Evolutionary conservation across 2,888 invertebrate genomes (phyloP).

Genomic region (Xestia ashworthii): DNA sequence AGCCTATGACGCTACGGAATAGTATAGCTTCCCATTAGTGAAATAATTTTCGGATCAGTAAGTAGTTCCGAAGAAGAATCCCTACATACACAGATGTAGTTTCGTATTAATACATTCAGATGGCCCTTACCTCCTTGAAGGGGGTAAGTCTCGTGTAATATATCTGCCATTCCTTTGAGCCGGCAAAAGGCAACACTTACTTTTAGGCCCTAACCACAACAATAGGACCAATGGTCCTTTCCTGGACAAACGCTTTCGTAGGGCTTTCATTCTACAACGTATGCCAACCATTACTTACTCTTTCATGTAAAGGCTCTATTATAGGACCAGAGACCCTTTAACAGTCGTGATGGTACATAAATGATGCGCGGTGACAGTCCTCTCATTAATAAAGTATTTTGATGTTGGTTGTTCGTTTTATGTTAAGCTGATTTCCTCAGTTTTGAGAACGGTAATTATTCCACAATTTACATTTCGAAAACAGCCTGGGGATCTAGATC

Average conservation of each 20-base stretch:
- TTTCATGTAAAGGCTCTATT: constrained; percentile 15
- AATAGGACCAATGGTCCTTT: not conserved
- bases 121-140: too few species aligned
- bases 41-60: not conserved
- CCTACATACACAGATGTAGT: not conserved
- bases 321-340: not conserved
- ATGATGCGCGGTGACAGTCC: constrained; percentile 3
- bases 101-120: not conserved
- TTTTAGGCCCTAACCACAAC: constrained; percentile 30
- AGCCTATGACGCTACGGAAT: not conserved
- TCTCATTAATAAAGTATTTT: constrained; percentile 11
- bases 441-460: not conserved
- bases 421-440: not conserved
- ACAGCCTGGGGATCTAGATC: not conserved
- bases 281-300: not conserved
- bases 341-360: constrained; percentile 13
- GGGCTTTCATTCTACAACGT: not conserved
- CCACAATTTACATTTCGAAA: not conserved
- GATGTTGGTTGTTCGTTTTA: not conserved
- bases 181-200: constrained; percentile 12
- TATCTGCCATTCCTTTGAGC: not conserved
- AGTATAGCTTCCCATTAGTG: not conserved
- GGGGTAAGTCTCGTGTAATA: not conserved
- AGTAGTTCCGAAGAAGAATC: not conserved
- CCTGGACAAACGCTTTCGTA: constrained; percentile 23